Evolutionary conservation across 2,797 vertebrate genomes (phyloP).

Genomic region (Arremon brunneinucha): DNA sequence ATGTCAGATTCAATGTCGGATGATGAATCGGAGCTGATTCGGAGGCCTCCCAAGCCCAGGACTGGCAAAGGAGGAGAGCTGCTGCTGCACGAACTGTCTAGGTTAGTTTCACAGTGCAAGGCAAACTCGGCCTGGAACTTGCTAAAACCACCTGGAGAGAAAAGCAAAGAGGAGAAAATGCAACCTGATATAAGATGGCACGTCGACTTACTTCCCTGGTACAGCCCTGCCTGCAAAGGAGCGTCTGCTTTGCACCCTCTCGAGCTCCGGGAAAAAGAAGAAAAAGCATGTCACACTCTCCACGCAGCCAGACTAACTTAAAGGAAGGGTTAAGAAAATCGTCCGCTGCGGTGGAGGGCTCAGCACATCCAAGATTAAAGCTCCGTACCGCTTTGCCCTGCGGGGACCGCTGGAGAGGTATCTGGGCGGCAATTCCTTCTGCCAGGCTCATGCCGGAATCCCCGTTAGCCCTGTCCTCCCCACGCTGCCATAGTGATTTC

Average conservation of each 20-base stretch:
- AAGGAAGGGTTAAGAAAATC: neutral
- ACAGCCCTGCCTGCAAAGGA: neutral
- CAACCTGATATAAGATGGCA: neutral
- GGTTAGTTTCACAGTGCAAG: constrained; percentile 92
- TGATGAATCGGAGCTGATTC: constrained; percentile 95
- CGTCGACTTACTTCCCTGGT: neutral
- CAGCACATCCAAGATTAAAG: neutral
- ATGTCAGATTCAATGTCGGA: constrained; percentile 94
- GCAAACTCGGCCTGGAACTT: constrained; percentile 95
- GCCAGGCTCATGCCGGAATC: neutral
- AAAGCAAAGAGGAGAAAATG: neutral
- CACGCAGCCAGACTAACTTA: neutral
- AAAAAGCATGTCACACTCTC: neutral
- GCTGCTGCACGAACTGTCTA: constrained; percentile 90
- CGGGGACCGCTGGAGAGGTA: neutral
- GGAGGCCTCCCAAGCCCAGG: constrained; percentile 90
- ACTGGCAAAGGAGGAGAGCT: constrained; percentile 88
- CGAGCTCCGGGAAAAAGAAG: neutral
- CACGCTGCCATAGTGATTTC: neutral
- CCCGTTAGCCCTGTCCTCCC: neutral
- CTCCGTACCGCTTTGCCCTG: neutral
- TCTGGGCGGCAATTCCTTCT: neutral
- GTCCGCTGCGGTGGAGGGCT: neutral
- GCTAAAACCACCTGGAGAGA: constrained; percentile 88
- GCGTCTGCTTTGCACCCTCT: neutral